Evolutionary conservation across 2,797 vertebrate species (phyloP).

Genomic region (Oryzias dopingdopingensis): DNA sequence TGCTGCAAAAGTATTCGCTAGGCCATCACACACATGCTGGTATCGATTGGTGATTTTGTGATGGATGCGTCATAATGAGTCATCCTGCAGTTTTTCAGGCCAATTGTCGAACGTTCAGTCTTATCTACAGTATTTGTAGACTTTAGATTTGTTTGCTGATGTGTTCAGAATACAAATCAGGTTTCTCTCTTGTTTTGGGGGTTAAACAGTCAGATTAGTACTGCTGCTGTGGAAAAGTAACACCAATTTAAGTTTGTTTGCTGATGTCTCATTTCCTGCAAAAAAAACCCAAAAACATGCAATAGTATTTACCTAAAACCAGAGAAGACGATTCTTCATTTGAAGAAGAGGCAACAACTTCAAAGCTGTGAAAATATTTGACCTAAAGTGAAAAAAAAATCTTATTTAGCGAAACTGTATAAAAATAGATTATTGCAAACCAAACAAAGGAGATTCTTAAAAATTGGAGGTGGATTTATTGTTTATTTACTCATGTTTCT

Average conservation of each 20-base stretch:
- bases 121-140: not conserved
- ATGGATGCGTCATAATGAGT: slow-evolving; percentile 54
- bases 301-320: slow-evolving; percentile 65
- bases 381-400: slow-evolving; percentile 63
- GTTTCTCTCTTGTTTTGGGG: no score
- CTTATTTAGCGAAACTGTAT: slow-evolving; percentile 4
- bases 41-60: slow-evolving; percentile 49
- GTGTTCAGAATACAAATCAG: no score
- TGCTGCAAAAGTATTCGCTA: slow-evolving; percentile 3
- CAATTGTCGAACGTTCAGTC: slow-evolving; percentile 27
- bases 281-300: not conserved
- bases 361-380: slow-evolving; percentile 77
- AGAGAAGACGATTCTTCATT: slow-evolving; percentile 73
- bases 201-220: not conserved
- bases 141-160: not conserved
- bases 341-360: slow-evolving; percentile 76
- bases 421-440: not conserved
- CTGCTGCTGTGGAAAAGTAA: not conserved
- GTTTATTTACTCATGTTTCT: no score
- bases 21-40: slow-evolving; percentile 11
- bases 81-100: slow-evolving; percentile 38
- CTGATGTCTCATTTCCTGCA: not conserved
- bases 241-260: not conserved
- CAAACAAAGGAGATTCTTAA: not conserved
- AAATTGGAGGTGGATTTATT: no score